Evolutionary conservation across 2,113 vertebrate genomes (phyloP), one percentile per base, ranked within the genome.

Genomic region (Cyphomyrus discorhynchus): DNA sequence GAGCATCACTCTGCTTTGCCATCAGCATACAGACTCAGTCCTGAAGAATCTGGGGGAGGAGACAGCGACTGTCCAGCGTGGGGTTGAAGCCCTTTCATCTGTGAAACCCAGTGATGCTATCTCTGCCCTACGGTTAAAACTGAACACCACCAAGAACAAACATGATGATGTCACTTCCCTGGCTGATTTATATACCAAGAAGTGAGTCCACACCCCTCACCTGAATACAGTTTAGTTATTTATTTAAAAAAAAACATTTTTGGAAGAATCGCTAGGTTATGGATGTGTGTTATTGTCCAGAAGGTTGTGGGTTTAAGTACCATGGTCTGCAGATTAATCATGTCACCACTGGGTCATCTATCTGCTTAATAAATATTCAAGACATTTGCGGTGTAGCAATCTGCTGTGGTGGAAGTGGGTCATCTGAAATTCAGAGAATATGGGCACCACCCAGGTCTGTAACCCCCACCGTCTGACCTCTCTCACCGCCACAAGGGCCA

Each of bases 81-180:
- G 97, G 19, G 95, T 98, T 31, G 96, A 98, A 92, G 95, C 93
- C 0, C 94, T 97, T 9, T 93, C 98, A 89, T 94, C 96, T 3
- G 94, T 95, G 84, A 95, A 94, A 89, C 92, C 95, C 17, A 91
- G 93, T 88, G 93, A 91, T 58, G 94, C 95, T 0, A 95, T 96
- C 82, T 95, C 97, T 46, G 96, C 94, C 62, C 95, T 99, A 70
- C 97, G 97, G 0, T 94, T 97, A 88, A 95, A 94, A 0, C 93
- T 99, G 86, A 96, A 92, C 10, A 94, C 92, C 1, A 92, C 97
- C 92, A 97, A 96, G 93, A 97, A 96, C 94, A 99, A 98, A 90
- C 95, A 95, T 62, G 95, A 92, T 0, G 95, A 96, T 2, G 93
- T 97, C 35, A 95, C 92, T 2, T 93, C 90, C 39, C 97, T 99